Evolutionary conservation across 2,797 vertebrate genomes (phyloP), one percentile per base, ranked within the genome.

Genomic region (Clarias fuscus): DNA sequence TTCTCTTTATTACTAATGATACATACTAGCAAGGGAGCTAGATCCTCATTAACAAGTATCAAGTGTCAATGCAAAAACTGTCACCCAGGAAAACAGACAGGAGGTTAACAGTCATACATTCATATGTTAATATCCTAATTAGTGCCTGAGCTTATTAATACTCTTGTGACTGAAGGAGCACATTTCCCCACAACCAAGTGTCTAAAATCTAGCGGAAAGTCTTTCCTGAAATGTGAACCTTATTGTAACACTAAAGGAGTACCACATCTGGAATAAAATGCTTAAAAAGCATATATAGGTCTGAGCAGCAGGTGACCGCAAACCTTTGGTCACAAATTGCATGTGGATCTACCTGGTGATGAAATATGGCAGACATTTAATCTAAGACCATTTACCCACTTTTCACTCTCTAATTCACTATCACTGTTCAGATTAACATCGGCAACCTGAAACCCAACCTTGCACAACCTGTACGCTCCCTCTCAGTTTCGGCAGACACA

Each of bases 341-440:
- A 10, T 40, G 40, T 43, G 20, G 17, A 20, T 37, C 13, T 17
- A n/a, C 27, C 7, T 77, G 76, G 22, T 30, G 43, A 58, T 5
- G 73, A 14, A 71, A 48, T 48, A 27, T 77, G 37, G 24, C 27
- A 65, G 80, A 65, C 70, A 87, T 76, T 18, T 77, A 13, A 85
- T 79, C 73, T 78, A 65, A 67, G 30, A 64, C 24, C 53, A 80
- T 85, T 86, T 76, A 80, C 79, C 58, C 7, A 64, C 40, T 73
- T 82, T 82, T 77, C 65, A 72, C 61, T 85, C 62, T 82, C 79
- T 70, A 83, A 70, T 82, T 82, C 62, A 88, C 77, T 58, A 77
- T 83, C 80, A 77, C 72, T 79, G 67, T 87, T 87, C 62, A 80
- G 67, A 87, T 80, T 84, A 80, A 84, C 65, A 72, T 80, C 76